phyloP scores from a whole-genome alignment of 2,113 vertebrate species.

The Vulpes lagopus region DNA sequence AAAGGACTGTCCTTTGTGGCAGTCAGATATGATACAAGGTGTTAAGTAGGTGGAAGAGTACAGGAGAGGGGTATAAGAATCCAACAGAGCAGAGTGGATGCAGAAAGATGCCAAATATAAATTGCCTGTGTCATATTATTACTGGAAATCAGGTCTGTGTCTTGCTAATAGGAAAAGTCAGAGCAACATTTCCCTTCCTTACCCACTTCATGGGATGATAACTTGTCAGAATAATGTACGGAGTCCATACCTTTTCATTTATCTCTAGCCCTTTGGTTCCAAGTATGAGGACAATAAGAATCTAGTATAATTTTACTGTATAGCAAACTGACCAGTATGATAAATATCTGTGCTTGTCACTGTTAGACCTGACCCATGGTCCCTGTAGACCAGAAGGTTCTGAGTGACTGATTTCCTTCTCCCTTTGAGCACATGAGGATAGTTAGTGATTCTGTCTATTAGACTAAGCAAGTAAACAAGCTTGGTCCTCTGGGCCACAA shows the following conservation, averaged over 20 bases:
- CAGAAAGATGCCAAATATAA: neutral
- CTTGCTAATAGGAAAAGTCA: neutral
- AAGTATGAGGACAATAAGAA: neutral
- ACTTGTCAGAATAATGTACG: neutral
- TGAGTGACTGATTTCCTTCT: slow-evolving; percentile 84
- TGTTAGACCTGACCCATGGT: slow-evolving; percentile 75
- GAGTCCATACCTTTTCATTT: neutral
- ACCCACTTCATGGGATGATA: neutral
- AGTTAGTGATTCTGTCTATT: slow-evolving; percentile 87
- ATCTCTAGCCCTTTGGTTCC: slow-evolving; percentile 3
- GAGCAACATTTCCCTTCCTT: neutral
- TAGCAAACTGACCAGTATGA: slow-evolving; percentile 73
- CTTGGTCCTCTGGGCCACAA: slow-evolving; percentile 78
- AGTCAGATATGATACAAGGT: neutral
- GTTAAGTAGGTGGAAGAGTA: neutral
- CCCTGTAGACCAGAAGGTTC: slow-evolving; percentile 79
- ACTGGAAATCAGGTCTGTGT: neutral
- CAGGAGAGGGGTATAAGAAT: neutral
- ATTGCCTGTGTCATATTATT: neutral
- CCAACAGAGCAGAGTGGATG: neutral
- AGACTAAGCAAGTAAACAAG: slow-evolving; percentile 85
- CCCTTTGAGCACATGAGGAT: slow-evolving; percentile 70
- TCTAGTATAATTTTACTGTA: slow-evolving; percentile 63
- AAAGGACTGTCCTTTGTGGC: neutral
- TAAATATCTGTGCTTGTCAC: slow-evolving; percentile 78